These are phyloP conservation scores for Anas platyrhynchos DNA, from an alignment of 2,113 vertebrate genomes.

Conservation along the genomic window DNA sequence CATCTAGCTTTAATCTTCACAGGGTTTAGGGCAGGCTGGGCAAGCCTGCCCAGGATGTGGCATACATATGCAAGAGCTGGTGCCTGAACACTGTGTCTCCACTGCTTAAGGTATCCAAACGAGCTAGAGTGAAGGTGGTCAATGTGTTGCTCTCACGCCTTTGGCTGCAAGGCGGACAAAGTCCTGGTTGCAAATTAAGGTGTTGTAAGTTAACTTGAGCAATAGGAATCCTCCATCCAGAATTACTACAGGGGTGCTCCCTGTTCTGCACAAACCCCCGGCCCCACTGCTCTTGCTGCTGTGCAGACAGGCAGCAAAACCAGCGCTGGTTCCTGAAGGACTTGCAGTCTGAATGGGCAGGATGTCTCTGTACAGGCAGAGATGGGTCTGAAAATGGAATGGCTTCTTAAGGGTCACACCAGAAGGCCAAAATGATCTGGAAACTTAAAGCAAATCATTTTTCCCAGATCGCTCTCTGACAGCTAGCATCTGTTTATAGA, in stretches of 20 bases:
- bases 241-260: neutral
- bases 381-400: neutral
- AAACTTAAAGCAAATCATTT: neutral
- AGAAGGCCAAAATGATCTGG: neutral
- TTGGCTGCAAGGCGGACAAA: neutral
- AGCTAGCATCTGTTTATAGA: neutral
- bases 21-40: neutral
- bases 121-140: neutral
- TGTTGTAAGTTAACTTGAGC: neutral
- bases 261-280: neutral
- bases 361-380: neutral
- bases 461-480: neutral
- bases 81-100: neutral
- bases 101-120: neutral
- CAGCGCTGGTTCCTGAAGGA: neutral
- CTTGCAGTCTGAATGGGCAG: neutral
- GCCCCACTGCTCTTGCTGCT: neutral
- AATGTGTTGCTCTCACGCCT: neutral
- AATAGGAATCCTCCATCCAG: neutral
- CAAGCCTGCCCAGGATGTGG: neutral
- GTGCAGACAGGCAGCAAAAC: neutral
- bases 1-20: slow-evolving; percentile 26
- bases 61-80: neutral
- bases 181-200: neutral
- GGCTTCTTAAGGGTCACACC: neutral